Evolutionary conservation across 2,888 invertebrate genomes (phyloP).

Genomic region (Rhingia campestris): DNA sequence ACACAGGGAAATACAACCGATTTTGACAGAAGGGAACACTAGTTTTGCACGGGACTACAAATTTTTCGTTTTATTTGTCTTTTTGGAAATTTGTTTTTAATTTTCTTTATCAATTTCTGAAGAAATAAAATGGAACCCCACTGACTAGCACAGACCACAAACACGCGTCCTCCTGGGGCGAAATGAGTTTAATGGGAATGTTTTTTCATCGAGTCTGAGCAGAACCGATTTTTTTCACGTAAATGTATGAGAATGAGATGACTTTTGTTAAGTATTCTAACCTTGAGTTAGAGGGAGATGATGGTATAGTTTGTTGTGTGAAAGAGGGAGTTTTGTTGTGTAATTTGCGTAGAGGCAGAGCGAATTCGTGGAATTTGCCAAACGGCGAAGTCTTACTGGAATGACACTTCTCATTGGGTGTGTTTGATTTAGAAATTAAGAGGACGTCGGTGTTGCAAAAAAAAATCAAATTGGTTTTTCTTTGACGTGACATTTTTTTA

Average conservation of each 20-base stretch:
- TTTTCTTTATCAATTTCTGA: slow-evolving; percentile 12
- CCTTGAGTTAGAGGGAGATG: slow-evolving; percentile 34
- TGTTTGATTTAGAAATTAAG: slow-evolving; percentile 22
- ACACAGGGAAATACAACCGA: not conserved
- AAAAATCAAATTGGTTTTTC: too few relatives aligned
- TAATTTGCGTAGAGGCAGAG: not conserved
- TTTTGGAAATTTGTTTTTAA: slow-evolving; percentile 7
- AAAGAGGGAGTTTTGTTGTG: not conserved
- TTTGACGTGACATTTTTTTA: too few relatives aligned
- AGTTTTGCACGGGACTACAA: slow-evolving; percentile 12
- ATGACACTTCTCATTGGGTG: slow-evolving; percentile 14
- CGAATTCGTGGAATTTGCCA: slow-evolving; percentile 27
- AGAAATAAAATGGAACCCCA: slow-evolving; percentile 60
- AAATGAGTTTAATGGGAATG: slow-evolving; percentile 54
- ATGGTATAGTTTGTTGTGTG: not conserved
- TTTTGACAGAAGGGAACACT: slow-evolving; percentile 10
- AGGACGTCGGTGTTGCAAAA: too few relatives aligned
- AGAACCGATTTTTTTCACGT: slow-evolving; percentile 24
- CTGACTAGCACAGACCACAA: slow-evolving; percentile 62
- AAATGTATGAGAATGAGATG: slow-evolving; percentile 8
- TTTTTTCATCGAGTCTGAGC: slow-evolving; percentile 22
- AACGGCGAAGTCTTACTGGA: not conserved
- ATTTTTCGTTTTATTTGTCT: slow-evolving; percentile 1
- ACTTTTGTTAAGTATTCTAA: slow-evolving; percentile 28
- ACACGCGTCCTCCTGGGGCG: slow-evolving; percentile 71